phyloP scores from a whole-genome alignment of 53 echinoderm and acorn worm species.

The Arbacia lixula region DNA sequence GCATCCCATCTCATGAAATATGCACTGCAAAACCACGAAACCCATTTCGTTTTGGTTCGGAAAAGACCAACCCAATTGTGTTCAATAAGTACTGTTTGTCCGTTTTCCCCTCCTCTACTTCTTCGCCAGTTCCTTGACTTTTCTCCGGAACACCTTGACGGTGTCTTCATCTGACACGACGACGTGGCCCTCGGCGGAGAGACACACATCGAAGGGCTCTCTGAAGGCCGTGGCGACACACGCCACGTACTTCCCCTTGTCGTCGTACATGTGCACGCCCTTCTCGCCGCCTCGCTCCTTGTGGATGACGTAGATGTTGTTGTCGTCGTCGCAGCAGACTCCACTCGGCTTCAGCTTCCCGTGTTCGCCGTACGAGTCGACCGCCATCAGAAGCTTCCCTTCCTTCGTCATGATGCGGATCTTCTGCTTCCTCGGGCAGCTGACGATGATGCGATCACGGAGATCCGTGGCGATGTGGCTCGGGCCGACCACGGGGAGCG shows the following conservation, averaged over 20 bases:
- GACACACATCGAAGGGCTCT: conserved; percentile 85
- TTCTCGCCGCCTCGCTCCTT: conserved; percentile 92
- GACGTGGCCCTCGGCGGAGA: conserved; percentile 75
- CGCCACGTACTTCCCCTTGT: conserved; percentile 71
- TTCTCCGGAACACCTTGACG: conserved; percentile 73
- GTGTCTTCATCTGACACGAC: conserved; percentile 86
- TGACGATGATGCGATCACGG: conserved; percentile 75
- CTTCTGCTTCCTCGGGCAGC: conserved; percentile 87
- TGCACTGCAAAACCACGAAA: too few relatives aligned
- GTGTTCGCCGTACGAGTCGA: conserved; percentile 80
- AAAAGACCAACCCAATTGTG: neutral
- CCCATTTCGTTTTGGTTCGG: too few relatives aligned
- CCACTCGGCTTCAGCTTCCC: conserved; percentile 86
- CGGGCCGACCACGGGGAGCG: conserved; percentile 76
- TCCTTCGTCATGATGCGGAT: conserved; percentile 83
- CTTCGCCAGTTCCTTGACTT: neutral
- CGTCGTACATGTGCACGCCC: conserved; percentile 81
- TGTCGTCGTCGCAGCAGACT: conserved; percentile 75
- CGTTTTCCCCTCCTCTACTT: neutral
- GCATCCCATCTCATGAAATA: too few relatives aligned
- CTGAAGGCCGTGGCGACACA: conserved; percentile 77
- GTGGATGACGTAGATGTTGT: conserved; percentile 91
- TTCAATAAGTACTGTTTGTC: neutral
- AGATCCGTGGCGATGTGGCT: conserved; percentile 79
- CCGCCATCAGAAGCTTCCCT: conserved; percentile 71